phyloP scores from a whole-genome alignment of 2,797 vertebrate species.

The Pogoniulus pusillus region DNA sequence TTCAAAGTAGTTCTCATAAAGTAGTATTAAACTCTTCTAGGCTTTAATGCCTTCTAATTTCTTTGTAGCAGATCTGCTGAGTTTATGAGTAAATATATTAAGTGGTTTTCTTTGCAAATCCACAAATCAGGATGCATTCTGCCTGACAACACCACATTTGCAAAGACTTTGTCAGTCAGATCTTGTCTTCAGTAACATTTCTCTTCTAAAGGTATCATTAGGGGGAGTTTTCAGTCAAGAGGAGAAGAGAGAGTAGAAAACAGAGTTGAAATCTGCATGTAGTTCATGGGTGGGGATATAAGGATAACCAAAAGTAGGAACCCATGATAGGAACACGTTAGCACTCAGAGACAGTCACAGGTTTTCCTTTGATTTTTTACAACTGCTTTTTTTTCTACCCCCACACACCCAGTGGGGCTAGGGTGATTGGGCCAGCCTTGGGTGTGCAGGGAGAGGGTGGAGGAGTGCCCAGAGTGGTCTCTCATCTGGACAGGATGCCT shows the following conservation, averaged over 20 bases:
- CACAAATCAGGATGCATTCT: constrained; percentile 13
- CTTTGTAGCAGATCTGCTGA: constrained; percentile 5
- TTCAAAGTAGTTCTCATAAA: constrained; percentile 16
- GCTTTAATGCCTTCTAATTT: not conserved
- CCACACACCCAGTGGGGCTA: not conserved
- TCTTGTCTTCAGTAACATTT: not conserved
- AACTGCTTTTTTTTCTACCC: not conserved
- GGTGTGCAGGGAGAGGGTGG: not conserved
- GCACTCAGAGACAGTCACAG: not conserved
- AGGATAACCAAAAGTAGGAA: not conserved
- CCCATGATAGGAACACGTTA: accelerated
- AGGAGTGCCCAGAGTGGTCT: accelerated
- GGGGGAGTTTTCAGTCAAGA: not conserved
- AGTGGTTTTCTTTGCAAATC: not conserved
- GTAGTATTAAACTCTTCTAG: not conserved
- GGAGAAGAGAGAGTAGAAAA: not conserved
- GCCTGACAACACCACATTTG: constrained; percentile 8
- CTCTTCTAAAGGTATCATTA: not conserved
- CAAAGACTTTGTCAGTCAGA: constrained; percentile 19
- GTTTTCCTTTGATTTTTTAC: not conserved
- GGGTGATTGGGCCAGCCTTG: no score
- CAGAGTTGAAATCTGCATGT: not conserved
- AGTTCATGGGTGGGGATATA: not conserved
- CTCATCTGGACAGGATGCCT: not conserved
- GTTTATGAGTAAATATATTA: constrained; percentile 23